phyloP scores from a whole-genome alignment of 2,888 invertebrate species.

The Meganola albula region DNA sequence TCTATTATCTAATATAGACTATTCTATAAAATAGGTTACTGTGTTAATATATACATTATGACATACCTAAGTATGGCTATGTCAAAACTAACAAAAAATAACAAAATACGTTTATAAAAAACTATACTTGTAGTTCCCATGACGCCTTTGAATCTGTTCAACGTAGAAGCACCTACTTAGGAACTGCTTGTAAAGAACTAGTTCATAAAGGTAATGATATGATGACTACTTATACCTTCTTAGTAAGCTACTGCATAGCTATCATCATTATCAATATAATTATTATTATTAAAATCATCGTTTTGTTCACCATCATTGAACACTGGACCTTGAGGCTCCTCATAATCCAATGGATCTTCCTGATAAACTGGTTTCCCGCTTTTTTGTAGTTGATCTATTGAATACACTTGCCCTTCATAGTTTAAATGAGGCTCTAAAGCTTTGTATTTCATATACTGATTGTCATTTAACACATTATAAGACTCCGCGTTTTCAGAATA shows the following conservation, averaged over 20 bases:
- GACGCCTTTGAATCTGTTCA: too few relatives aligned
- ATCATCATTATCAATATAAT: slow-evolving; percentile 46
- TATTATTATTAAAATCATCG: slow-evolving; percentile 50
- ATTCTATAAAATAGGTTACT: too few relatives aligned
- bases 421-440: slow-evolving; percentile 39
- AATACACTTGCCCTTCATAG: slow-evolving; percentile 37
- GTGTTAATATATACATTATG: too few relatives aligned
- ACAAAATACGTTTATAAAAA: too few relatives aligned
- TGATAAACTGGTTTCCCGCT: slow-evolving; percentile 27
- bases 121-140: too few relatives aligned
- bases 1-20: too few relatives aligned
- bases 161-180: too few relatives aligned
- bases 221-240: too few relatives aligned
- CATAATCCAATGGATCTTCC: slow-evolving; percentile 29
- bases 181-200: too few relatives aligned
- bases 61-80: too few relatives aligned
- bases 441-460: slow-evolving; percentile 39
- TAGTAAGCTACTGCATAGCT: slow-evolving; percentile 50
- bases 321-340: slow-evolving; percentile 42
- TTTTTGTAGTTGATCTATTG: slow-evolving; percentile 33
- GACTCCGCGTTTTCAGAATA: slow-evolving; percentile 17
- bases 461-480: slow-evolving; percentile 25
- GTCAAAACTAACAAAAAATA: too few relatives aligned
- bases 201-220: too few relatives aligned
- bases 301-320: slow-evolving; percentile 34